Evolutionary conservation across 2,113 vertebrate genomes (phyloP).

Genomic region (Pedetes capensis): DNA sequence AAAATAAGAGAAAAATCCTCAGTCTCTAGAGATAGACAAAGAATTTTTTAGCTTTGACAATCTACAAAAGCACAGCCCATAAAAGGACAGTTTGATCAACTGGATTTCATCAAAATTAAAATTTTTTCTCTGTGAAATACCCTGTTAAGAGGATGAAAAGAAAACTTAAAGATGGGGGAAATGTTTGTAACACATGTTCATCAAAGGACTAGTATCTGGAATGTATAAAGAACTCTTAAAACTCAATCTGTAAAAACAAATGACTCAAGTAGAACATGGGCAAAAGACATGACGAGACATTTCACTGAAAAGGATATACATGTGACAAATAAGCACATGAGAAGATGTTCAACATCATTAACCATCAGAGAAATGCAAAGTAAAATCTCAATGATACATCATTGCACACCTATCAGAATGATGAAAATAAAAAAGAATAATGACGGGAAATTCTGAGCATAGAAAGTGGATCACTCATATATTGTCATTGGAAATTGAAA

Average conservation of each 20-base stretch:
- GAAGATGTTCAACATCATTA: neutral
- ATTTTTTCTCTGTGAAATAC: neutral
- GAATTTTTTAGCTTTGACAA: neutral
- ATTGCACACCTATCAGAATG: neutral
- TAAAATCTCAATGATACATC: neutral
- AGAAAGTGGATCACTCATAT: neutral
- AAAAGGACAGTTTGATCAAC: neutral
- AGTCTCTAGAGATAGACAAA: neutral
- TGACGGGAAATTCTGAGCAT: neutral
- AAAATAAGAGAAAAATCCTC: neutral
- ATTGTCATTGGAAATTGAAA: neutral
- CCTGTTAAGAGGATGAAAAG: neutral
- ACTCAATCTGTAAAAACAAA: neutral
- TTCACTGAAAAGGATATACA: conserved; percentile 8
- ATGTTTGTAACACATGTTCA: neutral
- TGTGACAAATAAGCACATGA: too few species aligned
- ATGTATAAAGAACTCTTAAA: neutral
- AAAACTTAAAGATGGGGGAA: neutral
- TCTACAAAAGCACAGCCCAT: neutral
- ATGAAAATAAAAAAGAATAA: neutral
- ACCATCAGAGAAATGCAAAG: neutral
- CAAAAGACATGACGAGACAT: neutral
- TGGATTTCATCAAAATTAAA: neutral
- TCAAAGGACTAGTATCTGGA: neutral
- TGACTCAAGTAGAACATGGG: neutral